These are phyloP conservation scores for Campaea margaritaria DNA, from an alignment of 2,888 invertebrate species.

Conservation along the genomic window DNA sequence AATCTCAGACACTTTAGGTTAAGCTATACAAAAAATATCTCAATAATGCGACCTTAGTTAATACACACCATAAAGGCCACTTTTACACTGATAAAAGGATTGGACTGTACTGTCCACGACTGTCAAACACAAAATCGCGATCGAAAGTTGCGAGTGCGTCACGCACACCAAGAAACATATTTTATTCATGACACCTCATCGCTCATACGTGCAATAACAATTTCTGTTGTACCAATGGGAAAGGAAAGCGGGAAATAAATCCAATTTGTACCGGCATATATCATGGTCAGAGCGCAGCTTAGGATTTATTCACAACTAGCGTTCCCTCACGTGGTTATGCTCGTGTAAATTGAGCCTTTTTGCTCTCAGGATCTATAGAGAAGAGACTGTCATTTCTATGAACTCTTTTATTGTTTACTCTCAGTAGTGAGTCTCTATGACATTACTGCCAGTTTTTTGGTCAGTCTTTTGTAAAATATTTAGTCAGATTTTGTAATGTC, in stretches of 20 bases:
- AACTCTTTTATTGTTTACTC: neutral
- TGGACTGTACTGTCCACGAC: slow-evolving; percentile 2
- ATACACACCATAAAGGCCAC: no score
- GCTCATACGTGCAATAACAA: slow-evolving; percentile 76
- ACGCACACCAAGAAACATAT: slow-evolving; percentile 70
- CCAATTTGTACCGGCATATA: slow-evolving; percentile 81
- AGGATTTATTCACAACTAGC: slow-evolving; percentile 73
- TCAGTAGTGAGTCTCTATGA: neutral
- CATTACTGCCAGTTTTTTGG: no score
- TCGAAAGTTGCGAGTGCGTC: slow-evolving; percentile 60
- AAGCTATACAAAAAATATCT: no score
- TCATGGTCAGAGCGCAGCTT: slow-evolving; percentile 74
- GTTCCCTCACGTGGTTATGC: slow-evolving; percentile 22
- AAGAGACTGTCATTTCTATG: neutral
- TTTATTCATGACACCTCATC: slow-evolving; percentile 79
- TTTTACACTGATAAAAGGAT: neutral
- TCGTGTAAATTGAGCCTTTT: slow-evolving; percentile 16
- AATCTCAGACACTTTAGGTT: no score
- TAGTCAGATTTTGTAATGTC: no score
- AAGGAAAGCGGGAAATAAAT: slow-evolving; percentile 78
- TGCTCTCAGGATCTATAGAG: neutral
- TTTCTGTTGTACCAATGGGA: slow-evolving; percentile 73
- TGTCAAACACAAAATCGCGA: slow-evolving; percentile 22
- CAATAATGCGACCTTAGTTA: no score
- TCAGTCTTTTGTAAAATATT: no score